Percentiles rank a stretch among this genome's conserved stretches.
Conservation (phyloP, 1,140 invertebrate species). For the Polypedilum vanderplanki region DNA sequence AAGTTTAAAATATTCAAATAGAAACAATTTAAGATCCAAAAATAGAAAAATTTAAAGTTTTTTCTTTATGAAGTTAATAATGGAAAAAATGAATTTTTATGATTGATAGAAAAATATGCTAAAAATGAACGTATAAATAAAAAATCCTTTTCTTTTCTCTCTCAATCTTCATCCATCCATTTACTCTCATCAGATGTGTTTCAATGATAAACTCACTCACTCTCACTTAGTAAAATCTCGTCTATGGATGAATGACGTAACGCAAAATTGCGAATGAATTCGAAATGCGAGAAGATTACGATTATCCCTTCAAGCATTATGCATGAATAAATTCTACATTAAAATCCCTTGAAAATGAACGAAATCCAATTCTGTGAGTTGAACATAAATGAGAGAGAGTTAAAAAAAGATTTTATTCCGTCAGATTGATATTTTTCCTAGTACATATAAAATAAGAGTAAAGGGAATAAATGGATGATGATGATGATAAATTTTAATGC, state of each 20-base stretch:
- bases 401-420: constrained; percentile 10
- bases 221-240: not conserved
- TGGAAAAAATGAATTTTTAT: too few species aligned
- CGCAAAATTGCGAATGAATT: constrained; percentile 10
- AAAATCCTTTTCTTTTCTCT: not conserved
- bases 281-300: constrained; percentile 22
- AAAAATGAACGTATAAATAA: not conserved
- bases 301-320: constrained; percentile 27
- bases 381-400: not conserved
- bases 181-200: not conserved
- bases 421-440: constrained; percentile 12
- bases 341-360: constrained; percentile 10
- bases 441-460: not conserved
- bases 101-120: too few species aligned
- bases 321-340: constrained; percentile 27
- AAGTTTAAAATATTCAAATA: too few species aligned
- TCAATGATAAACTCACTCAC: not conserved
- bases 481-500: constrained; percentile 14
- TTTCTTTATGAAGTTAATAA: too few species aligned
- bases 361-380: constrained; percentile 16
- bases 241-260: constrained; percentile 1
- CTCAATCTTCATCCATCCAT: constrained; percentile 1
- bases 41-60: too few species aligned
- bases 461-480: not conserved
- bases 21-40: too few species aligned